Evolutionary conservation across 2,797 vertebrate species (phyloP).

Genomic region (Meda fulgida): DNA sequence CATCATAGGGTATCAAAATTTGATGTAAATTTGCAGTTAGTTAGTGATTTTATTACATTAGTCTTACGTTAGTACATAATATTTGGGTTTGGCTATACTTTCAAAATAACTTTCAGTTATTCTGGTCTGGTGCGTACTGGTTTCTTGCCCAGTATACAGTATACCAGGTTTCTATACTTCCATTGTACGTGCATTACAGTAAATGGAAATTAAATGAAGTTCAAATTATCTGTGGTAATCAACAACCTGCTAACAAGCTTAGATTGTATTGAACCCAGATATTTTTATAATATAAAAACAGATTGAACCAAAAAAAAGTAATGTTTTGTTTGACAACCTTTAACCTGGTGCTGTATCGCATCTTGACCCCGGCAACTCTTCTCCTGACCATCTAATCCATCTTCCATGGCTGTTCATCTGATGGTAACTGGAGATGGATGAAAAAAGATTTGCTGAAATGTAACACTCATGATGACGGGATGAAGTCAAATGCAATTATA

Average conservation of each 20-base stretch:
- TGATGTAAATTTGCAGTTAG: neutral
- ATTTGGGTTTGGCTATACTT: neutral
- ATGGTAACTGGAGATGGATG: conserved; percentile 8
- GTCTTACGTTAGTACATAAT: neutral
- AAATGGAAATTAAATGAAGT: neutral
- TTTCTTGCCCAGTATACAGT: neutral
- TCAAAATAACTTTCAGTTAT: neutral
- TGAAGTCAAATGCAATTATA: conserved; percentile 8
- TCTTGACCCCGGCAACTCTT: neutral
- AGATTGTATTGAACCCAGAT: neutral
- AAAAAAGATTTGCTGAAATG: conserved; percentile 7
- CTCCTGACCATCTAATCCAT: conserved; percentile 7
- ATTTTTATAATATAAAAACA: neutral
- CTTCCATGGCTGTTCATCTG: neutral
- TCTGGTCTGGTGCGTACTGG: neutral
- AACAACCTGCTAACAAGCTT: neutral
- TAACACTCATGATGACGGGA: neutral
- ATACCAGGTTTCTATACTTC: neutral
- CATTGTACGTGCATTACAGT: neutral
- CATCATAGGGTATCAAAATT: neutral
- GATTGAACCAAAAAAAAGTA: neutral
- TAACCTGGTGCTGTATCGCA: neutral
- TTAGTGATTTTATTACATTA: neutral
- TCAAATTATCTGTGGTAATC: neutral
- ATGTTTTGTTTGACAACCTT: conserved; percentile 3